Percentiles rank a stretch among this genome's conserved stretches.
phyloP scores from a whole-genome alignment of 2,888 invertebrate genomes.

The Heliothis peltigera region DNA sequence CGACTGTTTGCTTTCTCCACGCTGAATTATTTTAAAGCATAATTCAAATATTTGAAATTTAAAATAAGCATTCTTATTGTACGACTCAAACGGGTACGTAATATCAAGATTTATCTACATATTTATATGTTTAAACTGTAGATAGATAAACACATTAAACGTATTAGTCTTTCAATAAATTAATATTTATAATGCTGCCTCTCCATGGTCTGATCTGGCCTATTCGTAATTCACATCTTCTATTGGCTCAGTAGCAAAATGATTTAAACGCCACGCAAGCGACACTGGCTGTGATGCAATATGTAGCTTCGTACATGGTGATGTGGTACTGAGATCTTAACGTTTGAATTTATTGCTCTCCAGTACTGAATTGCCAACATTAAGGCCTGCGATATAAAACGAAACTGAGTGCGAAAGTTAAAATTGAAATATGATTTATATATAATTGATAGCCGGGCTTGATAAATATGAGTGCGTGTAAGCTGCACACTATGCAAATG shows the following conservation, averaged over 20 bases:
- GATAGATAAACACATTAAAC: slow-evolving; percentile 57
- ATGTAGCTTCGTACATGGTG: slow-evolving; percentile 71
- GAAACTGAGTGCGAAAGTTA: slow-evolving; percentile 46
- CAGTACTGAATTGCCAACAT: slow-evolving; percentile 58
- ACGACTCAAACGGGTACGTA: slow-evolving; percentile 31
- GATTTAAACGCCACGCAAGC: slow-evolving; percentile 74
- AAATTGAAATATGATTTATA: slow-evolving; percentile 51
- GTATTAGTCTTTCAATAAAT: slow-evolving; percentile 55
- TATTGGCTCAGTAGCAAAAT: slow-evolving; percentile 61
- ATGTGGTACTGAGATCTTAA: slow-evolving; percentile 74
- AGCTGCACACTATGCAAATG: slow-evolving; percentile 39
- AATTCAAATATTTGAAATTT: slow-evolving; percentile 55
- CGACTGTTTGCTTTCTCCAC: slow-evolving; percentile 47
- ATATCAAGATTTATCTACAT: slow-evolving; percentile 46
- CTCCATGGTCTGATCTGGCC: slow-evolving; percentile 46
- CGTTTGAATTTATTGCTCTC: slow-evolving; percentile 64
- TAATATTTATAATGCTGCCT: slow-evolving; percentile 58
- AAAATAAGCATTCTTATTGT: slow-evolving; percentile 46
- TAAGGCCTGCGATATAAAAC: slow-evolving; percentile 43
- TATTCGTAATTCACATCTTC: slow-evolving; percentile 52
- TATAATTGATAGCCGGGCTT: slow-evolving; percentile 37
- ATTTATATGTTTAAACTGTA: slow-evolving; percentile 53
- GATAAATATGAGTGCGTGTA: slow-evolving; percentile 35
- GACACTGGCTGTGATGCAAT: slow-evolving; percentile 71
- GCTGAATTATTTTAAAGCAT: slow-evolving; percentile 59